Conservation (phyloP, 2,113 vertebrate genomes). For the Agapornis roseicollis region DNA sequence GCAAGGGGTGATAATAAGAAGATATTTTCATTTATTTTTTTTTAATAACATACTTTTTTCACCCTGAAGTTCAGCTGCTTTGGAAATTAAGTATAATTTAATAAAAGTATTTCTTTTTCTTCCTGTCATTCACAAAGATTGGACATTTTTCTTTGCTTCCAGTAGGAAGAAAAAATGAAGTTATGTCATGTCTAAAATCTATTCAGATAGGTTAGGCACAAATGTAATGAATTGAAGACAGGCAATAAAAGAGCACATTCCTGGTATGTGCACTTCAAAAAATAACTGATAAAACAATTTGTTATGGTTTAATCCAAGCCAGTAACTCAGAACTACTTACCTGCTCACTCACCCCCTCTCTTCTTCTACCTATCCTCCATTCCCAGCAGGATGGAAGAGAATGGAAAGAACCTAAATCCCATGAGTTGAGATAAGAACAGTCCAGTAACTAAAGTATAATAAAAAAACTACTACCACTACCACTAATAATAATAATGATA, state of each 20-base stretch:
- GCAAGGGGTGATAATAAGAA: neutral
- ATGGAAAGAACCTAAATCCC: neutral
- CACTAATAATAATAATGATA: neutral
- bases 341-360: neutral
- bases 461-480: neutral
- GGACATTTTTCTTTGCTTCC: neutral
- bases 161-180: neutral
- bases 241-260: neutral
- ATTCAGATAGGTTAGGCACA: neutral
- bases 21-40: neutral
- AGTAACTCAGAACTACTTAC: neutral
- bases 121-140: neutral
- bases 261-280: neutral
- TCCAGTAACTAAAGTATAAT: neutral
- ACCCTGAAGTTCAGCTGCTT: neutral
- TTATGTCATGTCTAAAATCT: neutral
- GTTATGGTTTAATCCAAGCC: neutral
- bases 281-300: neutral
- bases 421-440: neutral
- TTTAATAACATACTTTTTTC: neutral
- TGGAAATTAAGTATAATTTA: neutral
- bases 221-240: neutral
- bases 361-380: neutral
- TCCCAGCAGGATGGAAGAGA: neutral
- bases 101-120: neutral